Conservation (phyloP, 2,888 invertebrate species). For the Nomada ferruginata region DNA sequence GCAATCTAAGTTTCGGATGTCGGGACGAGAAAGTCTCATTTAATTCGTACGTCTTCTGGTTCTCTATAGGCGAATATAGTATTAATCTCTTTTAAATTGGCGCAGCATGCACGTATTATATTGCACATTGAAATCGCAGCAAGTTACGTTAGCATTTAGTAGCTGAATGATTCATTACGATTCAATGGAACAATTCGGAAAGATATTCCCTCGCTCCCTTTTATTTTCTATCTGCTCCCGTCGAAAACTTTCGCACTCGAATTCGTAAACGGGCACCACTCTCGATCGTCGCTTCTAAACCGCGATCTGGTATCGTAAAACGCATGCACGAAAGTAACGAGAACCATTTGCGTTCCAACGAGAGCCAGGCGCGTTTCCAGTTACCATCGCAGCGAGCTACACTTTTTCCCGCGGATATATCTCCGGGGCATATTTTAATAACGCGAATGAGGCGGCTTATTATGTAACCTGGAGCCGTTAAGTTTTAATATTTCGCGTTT, state of each 20-base stretch:
- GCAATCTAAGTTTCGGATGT: background rate
- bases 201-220: background rate
- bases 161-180: no score
- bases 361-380: constrained; percentile 26
- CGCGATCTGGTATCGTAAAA: constrained; percentile 4
- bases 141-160: no score
- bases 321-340: background rate
- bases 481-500: constrained; percentile 55
- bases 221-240: background rate
- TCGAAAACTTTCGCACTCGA: constrained; percentile 25
- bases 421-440: constrained; percentile 46
- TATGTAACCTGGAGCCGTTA: constrained; percentile 41
- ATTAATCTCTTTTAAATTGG: no score
- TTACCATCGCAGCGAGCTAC: constrained; percentile 2
- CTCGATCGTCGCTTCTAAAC: constrained; percentile 2
- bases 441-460: constrained; percentile 46
- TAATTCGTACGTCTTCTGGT: no score
- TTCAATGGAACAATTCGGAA: background rate
- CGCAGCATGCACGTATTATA: no score
- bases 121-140: no score
- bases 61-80: no score
- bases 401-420: constrained; percentile 23
- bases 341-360: constrained; percentile 17
- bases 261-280: constrained; percentile 33
- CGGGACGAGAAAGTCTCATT: background rate